These are phyloP conservation scores for Ovibos moschatus DNA, from an alignment of 2,113 vertebrate genomes.

Conservation along the genomic window DNA sequence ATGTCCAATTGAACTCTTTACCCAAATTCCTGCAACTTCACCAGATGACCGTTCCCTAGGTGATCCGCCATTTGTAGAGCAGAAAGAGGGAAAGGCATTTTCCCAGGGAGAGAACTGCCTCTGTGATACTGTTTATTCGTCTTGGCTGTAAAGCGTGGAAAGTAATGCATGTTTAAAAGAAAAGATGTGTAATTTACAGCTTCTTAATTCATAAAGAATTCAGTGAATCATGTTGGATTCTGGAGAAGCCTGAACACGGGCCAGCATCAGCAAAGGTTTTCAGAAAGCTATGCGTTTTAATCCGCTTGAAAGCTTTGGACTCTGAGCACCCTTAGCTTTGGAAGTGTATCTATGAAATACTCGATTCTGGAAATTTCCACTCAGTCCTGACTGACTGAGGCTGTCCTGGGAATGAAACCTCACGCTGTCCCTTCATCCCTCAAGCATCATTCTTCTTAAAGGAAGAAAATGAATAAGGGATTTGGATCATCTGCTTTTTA, in stretches of 20 bases:
- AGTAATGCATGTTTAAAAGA: slow-evolving; percentile 51
- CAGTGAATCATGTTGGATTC: slow-evolving; percentile 64
- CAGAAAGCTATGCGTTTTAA: slow-evolving; percentile 31
- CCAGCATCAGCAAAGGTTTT: slow-evolving; percentile 45
- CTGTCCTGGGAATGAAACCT: slow-evolving; percentile 57
- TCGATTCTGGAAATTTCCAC: slow-evolving; percentile 64
- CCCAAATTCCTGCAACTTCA: not conserved
- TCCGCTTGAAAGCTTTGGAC: not conserved
- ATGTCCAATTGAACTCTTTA: not conserved
- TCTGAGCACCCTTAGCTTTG: slow-evolving; percentile 47
- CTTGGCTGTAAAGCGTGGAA: slow-evolving; percentile 55
- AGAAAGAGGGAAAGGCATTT: not conserved
- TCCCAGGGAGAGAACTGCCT: slow-evolving; percentile 23
- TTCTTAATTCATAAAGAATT: slow-evolving; percentile 68
- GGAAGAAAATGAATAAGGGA: slow-evolving; percentile 32
- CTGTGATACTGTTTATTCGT: not conserved
- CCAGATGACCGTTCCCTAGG: not conserved
- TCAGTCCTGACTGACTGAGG: not conserved
- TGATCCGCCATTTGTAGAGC: not conserved
- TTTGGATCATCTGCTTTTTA: slow-evolving; percentile 48
- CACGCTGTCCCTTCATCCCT: slow-evolving; percentile 44
- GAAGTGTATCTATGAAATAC: slow-evolving; percentile 34
- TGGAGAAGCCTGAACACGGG: slow-evolving; percentile 42
- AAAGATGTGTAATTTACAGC: slow-evolving; percentile 62
- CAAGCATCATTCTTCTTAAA: not conserved